These are phyloP conservation scores for Leptinotarsa tumamoca DNA, from an alignment of 2,888 invertebrate species.

Conservation along the genomic window DNA sequence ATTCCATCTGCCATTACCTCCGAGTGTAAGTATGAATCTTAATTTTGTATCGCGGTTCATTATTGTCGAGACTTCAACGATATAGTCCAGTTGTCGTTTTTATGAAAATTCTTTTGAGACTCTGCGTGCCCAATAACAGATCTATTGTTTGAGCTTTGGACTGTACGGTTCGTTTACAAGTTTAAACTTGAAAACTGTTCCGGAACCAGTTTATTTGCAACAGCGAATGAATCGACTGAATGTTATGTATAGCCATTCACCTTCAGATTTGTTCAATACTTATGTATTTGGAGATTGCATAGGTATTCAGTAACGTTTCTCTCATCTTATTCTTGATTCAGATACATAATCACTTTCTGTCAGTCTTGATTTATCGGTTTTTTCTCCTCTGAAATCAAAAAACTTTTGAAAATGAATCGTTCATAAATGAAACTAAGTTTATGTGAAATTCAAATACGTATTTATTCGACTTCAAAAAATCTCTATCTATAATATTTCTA, in stretches of 20 bases:
- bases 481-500: too few species aligned
- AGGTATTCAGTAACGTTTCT: too few species aligned
- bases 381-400: too few species aligned
- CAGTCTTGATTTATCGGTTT: too few species aligned
- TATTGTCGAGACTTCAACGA: conserved; percentile 20
- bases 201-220: background rate
- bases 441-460: too few species aligned
- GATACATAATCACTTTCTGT: too few species aligned
- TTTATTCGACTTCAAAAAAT: too few species aligned
- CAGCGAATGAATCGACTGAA: background rate
- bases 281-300: background rate
- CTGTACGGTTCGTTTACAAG: background rate
- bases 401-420: too few species aligned
- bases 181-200: conserved; percentile 8
- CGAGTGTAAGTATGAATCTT: conserved; percentile 43
- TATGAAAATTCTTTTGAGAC: conserved; percentile 15
- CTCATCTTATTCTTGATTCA: too few species aligned
- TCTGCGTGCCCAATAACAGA: conserved; percentile 13
- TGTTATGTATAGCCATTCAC: background rate
- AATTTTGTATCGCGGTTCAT: conserved; percentile 32
- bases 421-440: too few species aligned
- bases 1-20: conserved; percentile 43
- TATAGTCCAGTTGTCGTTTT: conserved; percentile 8
- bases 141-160: conserved; percentile 10
- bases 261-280: background rate